Evolutionary conservation across 2,888 invertebrate species (phyloP), one percentile per base, ranked within the genome.

Genomic region (Pinctada fucata): DNA sequence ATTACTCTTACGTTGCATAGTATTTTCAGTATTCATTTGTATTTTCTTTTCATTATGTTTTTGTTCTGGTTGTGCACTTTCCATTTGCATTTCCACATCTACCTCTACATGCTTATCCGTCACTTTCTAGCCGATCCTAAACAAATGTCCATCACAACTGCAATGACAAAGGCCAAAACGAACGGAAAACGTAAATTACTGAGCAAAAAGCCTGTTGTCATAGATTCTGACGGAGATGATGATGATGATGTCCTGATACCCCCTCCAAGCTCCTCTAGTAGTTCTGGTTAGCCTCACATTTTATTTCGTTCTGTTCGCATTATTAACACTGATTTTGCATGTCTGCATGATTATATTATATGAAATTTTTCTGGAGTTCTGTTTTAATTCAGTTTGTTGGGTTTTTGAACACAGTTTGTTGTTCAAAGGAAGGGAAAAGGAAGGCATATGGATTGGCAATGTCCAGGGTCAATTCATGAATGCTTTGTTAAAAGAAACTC

Each of bases 61-160:
- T 58, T 10, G 58, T 58, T 10, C 13, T 58, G 13, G 8, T 58
- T 58, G 6, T 6, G 6, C 58, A 6, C 58, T 58, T 6, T 58
- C 8, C 13, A 58, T 6, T 13, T 58, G 58, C 13, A 58, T 58
- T 58, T 58, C 13, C 58, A 58, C 58, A 31, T 58, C 13, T 58
- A 13, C 13, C 58, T 13, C 58, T 58, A 13, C 13, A 58, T 58
- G 49, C 65, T 63, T 72, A 71, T 50, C 51, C 68, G 47, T 48
- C 75, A 70, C 64, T 64, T 31, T 76, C 45, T 67, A 79, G 68
- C 77, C 75, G 86, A 85, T 76, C 72, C 82, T 1, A 87, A 85
- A 67, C 85, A 87, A 79, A 84, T 85, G 5, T 82, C 82, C 16
- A 85, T 87, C 74, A 72, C 83, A 3, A 51, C 79, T 64, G 86